Evolutionary conservation across 2,113 vertebrate genomes (phyloP), one percentile per base, ranked within the genome.

Genomic region (Nothoprocta pentlandii): DNA sequence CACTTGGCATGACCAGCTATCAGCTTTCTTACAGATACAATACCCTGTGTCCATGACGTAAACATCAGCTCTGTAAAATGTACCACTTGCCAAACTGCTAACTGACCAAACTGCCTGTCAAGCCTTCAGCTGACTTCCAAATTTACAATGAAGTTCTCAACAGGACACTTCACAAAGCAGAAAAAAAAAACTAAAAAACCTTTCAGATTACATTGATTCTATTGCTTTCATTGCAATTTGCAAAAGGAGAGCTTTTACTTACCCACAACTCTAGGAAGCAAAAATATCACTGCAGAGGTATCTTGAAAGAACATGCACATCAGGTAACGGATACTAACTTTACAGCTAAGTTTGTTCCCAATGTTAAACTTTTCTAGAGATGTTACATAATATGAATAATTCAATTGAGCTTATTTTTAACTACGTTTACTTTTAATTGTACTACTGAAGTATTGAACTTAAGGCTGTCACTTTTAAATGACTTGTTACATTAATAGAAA

Each of bases 381-480:
- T 63, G 49, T 95, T 97, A 85, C 41, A 34, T 94, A 95, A 95
- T 47, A 66, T 81, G 83, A 89, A 80, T 92, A 95, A 90, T 81
- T 68, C 36, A 79, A 95, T 59, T 73, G 44, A 66, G 28, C n/a
- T 92, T 97, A 94, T 97, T 95, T 95, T 97, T 89, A 95, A 77
- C 85, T 62, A 28, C 1, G 0, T 53, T 89, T 82, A 76, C 71
- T 85, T 95, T 92, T 89, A 95, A 69, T 79, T 89, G 80, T 90
- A 64, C 47, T 84, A 44, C 61, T 62, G 34, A 87, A 56, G 49
- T 63, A 84, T 10, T 90, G 80, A 95, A 85, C 17, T 92, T 87
- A 39, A 84, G 74, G 42, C 54, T 87, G 78, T 70, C 70, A 58
- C 49, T 28, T 90, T 90, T 93, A 92, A 92, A 86, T 23, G 3